phyloP scores from a whole-genome alignment of 92 coral and sea anemone genomes.

The Epizoanthus ramosus region DNA sequence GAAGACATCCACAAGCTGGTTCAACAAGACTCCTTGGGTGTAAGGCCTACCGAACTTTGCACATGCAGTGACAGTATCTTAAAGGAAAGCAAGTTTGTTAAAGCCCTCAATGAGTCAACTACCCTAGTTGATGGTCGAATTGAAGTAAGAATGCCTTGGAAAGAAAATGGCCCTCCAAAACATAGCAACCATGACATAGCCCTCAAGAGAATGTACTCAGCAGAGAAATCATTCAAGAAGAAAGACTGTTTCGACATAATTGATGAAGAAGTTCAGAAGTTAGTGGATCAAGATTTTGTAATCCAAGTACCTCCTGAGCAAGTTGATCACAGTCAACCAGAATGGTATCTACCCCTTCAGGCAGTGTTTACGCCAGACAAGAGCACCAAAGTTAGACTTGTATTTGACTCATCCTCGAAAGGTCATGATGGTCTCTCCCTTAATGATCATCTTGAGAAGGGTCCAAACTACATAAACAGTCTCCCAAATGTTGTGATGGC shows the following conservation, averaged over 20 bases:
- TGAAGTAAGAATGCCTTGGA: conserved; percentile 66
- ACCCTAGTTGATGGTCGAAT: conserved; percentile 55
- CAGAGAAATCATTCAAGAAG: conserved; percentile 62
- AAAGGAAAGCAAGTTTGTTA: conserved; percentile 61
- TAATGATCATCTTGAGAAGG: conserved; percentile 65
- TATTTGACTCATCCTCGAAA: conserved; percentile 62
- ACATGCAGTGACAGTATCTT: conserved; percentile 66
- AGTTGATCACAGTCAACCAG: conserved; percentile 28
- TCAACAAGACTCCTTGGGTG: conserved; percentile 67
- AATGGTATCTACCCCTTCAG: conserved; percentile 45
- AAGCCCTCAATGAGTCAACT: conserved; percentile 63
- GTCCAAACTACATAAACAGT: conserved; percentile 52
- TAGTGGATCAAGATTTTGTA: conserved; percentile 59
- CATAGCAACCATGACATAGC: conserved; percentile 69
- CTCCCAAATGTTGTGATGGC: conserved; percentile 54
- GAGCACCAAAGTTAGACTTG: conserved; percentile 49
- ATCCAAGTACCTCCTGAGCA: conserved; percentile 41
- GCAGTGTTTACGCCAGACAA: conserved; percentile 48
- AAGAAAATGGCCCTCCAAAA: conserved; percentile 63
- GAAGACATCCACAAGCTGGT: conserved; percentile 65
- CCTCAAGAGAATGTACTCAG: conserved; percentile 55
- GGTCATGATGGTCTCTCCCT: conserved; percentile 49
- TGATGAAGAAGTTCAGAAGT: conserved; percentile 58
- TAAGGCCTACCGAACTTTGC: conserved; percentile 74
- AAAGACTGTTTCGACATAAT: conserved; percentile 58